Conservation (phyloP, 2,888 invertebrate species). For the Tipula lateralis region DNA sequence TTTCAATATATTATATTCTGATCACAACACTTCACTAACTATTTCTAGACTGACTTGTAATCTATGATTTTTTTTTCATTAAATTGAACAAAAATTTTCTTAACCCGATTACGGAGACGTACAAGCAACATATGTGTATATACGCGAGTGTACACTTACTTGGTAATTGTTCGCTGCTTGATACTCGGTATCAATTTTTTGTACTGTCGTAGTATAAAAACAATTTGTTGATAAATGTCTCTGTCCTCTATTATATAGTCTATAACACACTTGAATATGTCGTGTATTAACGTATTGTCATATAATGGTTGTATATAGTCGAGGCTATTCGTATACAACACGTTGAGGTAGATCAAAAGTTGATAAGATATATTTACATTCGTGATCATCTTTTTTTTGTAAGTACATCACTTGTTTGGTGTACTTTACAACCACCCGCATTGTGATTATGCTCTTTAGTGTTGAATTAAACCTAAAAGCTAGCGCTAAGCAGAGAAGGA, state of each 20-base stretch:
- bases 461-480: no score
- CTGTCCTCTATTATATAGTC: neutral
- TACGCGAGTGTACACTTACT: neutral
- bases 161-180: neutral
- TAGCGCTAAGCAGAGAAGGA: no score
- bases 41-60: neutral
- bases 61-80: neutral
- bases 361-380: no score
- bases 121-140: neutral
- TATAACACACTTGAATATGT: neutral
- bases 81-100: neutral
- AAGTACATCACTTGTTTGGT: no score
- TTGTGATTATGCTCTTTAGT: no score
- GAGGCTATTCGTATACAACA: neutral
- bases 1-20: neutral
- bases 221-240: neutral
- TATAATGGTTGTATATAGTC: neutral
- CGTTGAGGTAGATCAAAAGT: neutral
- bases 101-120: neutral
- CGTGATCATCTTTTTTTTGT: no score
- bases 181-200: neutral
- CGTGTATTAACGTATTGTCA: neutral
- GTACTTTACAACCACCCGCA: no score
- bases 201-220: neutral
- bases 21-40: neutral